These are phyloP conservation scores for Petrocephalus sullivani DNA, from an alignment of 2,797 vertebrate species.

Conservation along the genomic window DNA sequence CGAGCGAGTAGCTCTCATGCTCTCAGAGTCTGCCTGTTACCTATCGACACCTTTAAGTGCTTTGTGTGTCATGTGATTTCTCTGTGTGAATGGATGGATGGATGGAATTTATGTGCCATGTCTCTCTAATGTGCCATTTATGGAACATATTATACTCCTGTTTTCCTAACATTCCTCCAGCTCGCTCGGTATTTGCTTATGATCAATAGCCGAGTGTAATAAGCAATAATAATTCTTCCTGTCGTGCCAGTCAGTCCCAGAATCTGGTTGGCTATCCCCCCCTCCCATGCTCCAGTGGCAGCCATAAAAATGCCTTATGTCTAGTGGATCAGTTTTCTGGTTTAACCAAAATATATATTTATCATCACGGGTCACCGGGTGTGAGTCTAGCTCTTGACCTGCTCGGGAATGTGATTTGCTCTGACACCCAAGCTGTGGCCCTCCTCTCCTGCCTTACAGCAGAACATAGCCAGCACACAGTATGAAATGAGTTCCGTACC, in stretches of 20 bases:
- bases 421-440: not conserved
- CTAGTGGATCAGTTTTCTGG: slow-evolving; percentile 28
- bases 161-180: not conserved
- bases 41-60: not conserved
- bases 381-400: slow-evolving; percentile 11
- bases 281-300: slow-evolving; percentile 22
- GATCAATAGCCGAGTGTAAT: slow-evolving; percentile 26
- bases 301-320: slow-evolving; percentile 18
- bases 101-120: not conserved
- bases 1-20: not conserved
- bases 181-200: slow-evolving; percentile 21
- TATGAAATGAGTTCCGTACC: not conserved
- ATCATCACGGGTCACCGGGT: slow-evolving; percentile 16
- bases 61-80: not conserved
- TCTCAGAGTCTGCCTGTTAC: not conserved
- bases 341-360: slow-evolving; percentile 33
- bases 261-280: slow-evolving; percentile 28
- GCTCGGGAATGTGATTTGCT: not conserved
- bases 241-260: slow-evolving; percentile 27
- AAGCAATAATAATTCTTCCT: slow-evolving; percentile 36
- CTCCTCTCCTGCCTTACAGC: not conserved
- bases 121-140: not conserved
- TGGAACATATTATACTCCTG: not conserved
- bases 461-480: not conserved
- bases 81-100: not conserved